Conservation (phyloP, 1,140 invertebrate genomes). For the Papilio polyxenes region DNA sequence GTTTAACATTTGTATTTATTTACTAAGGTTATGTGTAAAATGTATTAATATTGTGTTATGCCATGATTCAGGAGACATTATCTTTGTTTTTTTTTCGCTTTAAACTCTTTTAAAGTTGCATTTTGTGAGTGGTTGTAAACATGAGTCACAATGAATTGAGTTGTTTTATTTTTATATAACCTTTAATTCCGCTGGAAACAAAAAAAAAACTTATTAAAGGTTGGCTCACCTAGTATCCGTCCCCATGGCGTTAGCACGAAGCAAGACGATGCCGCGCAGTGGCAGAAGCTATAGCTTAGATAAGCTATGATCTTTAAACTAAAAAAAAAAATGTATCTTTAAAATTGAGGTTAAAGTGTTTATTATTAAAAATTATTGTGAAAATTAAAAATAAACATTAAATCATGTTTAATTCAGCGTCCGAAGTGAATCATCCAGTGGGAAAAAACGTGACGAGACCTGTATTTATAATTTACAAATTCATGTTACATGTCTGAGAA, state of each 20-base stretch:
- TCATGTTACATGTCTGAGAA: slow-evolving; percentile 11
- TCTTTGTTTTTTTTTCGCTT: slow-evolving; percentile 73
- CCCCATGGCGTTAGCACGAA: too few relatives aligned
- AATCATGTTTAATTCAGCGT: background rate
- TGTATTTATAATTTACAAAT: slow-evolving; percentile 23
- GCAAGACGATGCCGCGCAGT: too few relatives aligned
- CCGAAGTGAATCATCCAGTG: background rate
- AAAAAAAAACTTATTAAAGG: background rate
- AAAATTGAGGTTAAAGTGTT: background rate
- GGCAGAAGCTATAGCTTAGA: too few relatives aligned
- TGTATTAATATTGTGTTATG: slow-evolving; percentile 67
- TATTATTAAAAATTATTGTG: background rate
- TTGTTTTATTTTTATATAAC: slow-evolving; percentile 60
- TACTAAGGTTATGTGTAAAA: slow-evolving; percentile 65
- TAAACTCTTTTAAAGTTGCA: slow-evolving; percentile 72
- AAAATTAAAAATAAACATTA: background rate
- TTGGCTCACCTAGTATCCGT: too few relatives aligned
- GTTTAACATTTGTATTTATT: slow-evolving; percentile 62
- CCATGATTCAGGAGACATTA: slow-evolving; percentile 73
- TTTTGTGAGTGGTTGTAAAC: slow-evolving; percentile 78
- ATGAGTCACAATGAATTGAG: slow-evolving; percentile 73
- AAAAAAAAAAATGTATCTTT: too few relatives aligned
- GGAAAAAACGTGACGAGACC: background rate
- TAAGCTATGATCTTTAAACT: too few relatives aligned
- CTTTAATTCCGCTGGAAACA: background rate